Percentiles rank a stretch among this genome's conserved stretches.
Conservation (phyloP, 2,888 invertebrate species). For the Apodemia zela region DNA sequence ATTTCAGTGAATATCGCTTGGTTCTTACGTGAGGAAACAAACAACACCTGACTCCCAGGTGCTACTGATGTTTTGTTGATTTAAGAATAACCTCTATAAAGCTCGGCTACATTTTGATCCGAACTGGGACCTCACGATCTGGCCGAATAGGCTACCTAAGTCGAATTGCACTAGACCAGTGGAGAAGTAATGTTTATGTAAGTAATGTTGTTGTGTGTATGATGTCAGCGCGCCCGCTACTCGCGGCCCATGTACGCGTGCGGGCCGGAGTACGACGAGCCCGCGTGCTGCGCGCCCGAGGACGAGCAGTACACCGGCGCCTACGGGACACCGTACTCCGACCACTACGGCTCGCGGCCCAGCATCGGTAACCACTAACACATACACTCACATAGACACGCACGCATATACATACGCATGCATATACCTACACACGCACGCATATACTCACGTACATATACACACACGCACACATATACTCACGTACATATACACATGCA, state of each 20-base stretch:
- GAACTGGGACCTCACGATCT: too few relatives aligned
- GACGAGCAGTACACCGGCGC: constrained; percentile 95
- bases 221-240: constrained; percentile 81
- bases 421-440: not conserved
- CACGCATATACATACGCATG: not conserved
- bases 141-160: too few relatives aligned
- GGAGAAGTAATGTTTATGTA: too few relatives aligned
- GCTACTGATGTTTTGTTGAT: too few relatives aligned
- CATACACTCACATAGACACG: not conserved
- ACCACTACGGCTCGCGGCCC: constrained; percentile 93
- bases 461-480: not conserved
- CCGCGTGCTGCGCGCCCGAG: constrained; percentile 94
- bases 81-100: too few relatives aligned
- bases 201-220: too few relatives aligned
- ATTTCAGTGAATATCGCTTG: too few relatives aligned
- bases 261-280: constrained; percentile 95
- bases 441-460: not conserved
- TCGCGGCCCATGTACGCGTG: constrained; percentile 85
- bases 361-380: constrained; percentile 81
- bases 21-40: too few relatives aligned
- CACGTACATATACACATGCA: not conserved
- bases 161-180: too few relatives aligned
- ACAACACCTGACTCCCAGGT: too few relatives aligned
- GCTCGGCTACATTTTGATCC: too few relatives aligned
- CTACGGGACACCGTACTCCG: constrained; percentile 94